A percentile compares a stretch with the other conserved stretches of the same genome.
These are phyloP conservation scores for Typhlichthys eigenmanni DNA, from an alignment of 2,797 vertebrate species.

Conservation along the genomic window DNA sequence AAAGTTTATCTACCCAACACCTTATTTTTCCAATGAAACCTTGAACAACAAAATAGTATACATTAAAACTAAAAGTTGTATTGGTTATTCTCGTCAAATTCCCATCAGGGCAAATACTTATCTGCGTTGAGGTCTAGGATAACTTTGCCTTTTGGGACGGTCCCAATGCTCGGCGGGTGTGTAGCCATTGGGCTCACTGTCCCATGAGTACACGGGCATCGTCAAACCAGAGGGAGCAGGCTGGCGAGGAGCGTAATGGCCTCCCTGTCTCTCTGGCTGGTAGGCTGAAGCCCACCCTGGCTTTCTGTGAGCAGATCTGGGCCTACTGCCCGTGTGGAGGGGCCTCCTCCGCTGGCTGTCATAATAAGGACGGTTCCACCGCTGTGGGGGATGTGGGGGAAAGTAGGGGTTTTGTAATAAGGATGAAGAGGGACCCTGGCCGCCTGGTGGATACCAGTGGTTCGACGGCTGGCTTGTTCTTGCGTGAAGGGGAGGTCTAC, in stretches of 20 bases:
- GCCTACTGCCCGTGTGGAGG: background rate
- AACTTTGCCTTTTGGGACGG: background rate
- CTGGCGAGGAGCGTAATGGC: background rate
- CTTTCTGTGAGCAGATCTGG: background rate
- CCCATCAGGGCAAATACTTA: background rate
- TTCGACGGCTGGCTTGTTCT: conserved; percentile 1
- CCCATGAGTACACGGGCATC: conserved; percentile 26
- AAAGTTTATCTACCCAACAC: background rate
- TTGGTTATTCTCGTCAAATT: too few relatives aligned
- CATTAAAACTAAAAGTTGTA: too few relatives aligned
- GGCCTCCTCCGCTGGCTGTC: conserved; percentile 20
- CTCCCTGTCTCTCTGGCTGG: background rate
- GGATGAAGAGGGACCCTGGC: background rate
- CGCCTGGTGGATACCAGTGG: background rate
- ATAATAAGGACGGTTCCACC: conserved; percentile 6
- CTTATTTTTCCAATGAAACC: too few relatives aligned
- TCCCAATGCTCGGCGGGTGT: conserved; percentile 2
- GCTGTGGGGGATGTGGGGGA: background rate
- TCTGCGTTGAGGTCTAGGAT: background rate
- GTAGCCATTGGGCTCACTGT: background rate
- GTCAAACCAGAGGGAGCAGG: conserved; percentile 4
- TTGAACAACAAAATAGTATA: too few relatives aligned
- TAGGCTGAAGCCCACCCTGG: background rate
- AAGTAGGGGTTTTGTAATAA: background rate
- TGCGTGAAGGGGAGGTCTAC: conserved; percentile 35